These are phyloP conservation scores for Julus scandinavius DNA, from an alignment of 2,888 invertebrate genomes.

Conservation along the genomic window DNA sequence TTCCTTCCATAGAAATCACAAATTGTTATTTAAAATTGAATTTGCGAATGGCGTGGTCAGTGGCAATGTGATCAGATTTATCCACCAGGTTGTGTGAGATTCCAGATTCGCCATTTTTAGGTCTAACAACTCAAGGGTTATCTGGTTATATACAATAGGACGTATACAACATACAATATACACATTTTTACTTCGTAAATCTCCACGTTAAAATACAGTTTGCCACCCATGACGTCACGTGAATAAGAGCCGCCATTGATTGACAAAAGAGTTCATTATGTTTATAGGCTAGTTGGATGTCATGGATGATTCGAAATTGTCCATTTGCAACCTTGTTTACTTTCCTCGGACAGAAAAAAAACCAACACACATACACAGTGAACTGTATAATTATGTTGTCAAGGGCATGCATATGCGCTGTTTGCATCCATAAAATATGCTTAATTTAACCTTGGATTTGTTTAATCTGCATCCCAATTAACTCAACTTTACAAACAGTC, in stretches of 20 bases:
- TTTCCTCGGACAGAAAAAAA: not conserved
- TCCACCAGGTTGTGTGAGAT: not conserved
- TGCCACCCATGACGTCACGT: not conserved
- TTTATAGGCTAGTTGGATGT: no score
- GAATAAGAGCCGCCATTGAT: not conserved
- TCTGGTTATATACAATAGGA: no score
- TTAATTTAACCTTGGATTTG: not conserved
- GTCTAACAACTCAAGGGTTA: no score
- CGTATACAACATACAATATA: no score
- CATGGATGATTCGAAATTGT: not conserved
- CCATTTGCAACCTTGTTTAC: not conserved
- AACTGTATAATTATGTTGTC: not conserved
- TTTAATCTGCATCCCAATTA: not conserved
- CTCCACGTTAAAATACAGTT: no score
- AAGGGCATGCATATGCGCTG: not conserved
- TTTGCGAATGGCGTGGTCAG: no score
- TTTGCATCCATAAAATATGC: not conserved
- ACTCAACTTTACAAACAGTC: not conserved
- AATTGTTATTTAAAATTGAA: no score
- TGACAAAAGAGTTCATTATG: conserved; percentile 19
- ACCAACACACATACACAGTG: no score
- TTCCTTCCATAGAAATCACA: not conserved
- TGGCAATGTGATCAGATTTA: not conserved
- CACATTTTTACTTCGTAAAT: no score
- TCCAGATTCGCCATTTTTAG: no score